These are phyloP conservation scores for Saccopteryx bilineata DNA, from an alignment of 2,113 vertebrate species.

Conservation along the genomic window DNA sequence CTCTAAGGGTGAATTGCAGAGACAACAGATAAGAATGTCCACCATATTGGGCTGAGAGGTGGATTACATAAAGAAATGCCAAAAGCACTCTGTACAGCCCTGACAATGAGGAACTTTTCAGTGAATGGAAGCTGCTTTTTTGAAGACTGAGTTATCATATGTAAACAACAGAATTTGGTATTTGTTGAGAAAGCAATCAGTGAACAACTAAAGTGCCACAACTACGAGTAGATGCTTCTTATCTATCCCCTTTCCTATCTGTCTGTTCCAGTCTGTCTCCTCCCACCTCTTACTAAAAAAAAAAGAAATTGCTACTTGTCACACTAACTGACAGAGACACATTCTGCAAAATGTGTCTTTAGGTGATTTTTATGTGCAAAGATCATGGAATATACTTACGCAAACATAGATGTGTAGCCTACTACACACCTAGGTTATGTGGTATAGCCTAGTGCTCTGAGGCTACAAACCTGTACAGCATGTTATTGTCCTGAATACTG, in stretches of 20 bases:
- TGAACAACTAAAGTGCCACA: too few species aligned
- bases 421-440: not conserved
- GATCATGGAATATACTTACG: not conserved
- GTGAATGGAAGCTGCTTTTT: not conserved
- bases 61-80: not conserved
- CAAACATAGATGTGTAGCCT: not conserved
- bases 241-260: too few species aligned
- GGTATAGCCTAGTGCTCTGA: not conserved
- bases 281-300: too few species aligned
- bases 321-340: not conserved
- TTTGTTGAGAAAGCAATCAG: not conserved
- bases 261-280: too few species aligned
- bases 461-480: not conserved
- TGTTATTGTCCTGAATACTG: not conserved
- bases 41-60: not conserved
- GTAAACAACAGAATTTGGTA: not conserved
- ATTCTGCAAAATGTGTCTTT: not conserved
- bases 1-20: not conserved
- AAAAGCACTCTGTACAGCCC: not conserved
- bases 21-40: not conserved
- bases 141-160: not conserved
- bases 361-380: too few species aligned
- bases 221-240: too few species aligned
- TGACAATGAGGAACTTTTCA: not conserved
- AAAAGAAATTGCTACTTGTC: not conserved